Percentiles rank a stretch among this genome's conserved stretches.
phyloP scores from a whole-genome alignment of 2,888 invertebrate genomes.

The Trichacis sp. region DNA sequence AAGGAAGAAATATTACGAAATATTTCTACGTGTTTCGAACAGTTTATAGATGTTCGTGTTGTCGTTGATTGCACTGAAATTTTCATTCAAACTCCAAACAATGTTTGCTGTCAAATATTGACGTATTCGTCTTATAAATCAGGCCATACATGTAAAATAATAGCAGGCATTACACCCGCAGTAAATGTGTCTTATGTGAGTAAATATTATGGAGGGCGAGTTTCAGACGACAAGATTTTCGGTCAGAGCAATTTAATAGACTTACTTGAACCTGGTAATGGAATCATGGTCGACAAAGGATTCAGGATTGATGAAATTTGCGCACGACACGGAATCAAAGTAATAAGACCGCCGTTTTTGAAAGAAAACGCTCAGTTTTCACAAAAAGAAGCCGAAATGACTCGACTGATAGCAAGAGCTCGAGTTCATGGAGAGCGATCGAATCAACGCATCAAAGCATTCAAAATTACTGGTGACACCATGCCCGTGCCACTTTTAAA shows the following conservation, averaged over 20 bases:
- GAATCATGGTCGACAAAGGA: too few species aligned
- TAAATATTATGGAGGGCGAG: conserved; percentile 37
- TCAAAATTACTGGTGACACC: conserved; percentile 24
- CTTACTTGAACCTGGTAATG: too few species aligned
- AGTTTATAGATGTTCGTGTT: conserved; percentile 45
- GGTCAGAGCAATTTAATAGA: conserved; percentile 25
- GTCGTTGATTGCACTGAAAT: conserved; percentile 52
- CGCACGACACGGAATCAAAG: conserved; percentile 11
- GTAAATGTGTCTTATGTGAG: conserved; percentile 49
- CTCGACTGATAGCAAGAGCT: conserved; percentile 32
- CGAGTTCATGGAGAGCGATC: conserved; percentile 38
- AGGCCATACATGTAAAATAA: conserved; percentile 24
- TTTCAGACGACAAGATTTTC: conserved; percentile 27
- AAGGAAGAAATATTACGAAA: conserved; percentile 40
- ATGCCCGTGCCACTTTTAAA: conserved; percentile 16
- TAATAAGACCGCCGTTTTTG: conserved; percentile 39
- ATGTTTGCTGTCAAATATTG: conserved; percentile 31
- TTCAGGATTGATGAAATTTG: too few species aligned
- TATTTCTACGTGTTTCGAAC: conserved; percentile 48
- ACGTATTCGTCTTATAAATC: conserved; percentile 49
- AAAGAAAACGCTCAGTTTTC: conserved; percentile 37
- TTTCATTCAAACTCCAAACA: conserved; percentile 42
- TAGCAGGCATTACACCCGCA: conserved; percentile 48
- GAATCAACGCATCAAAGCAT: conserved; percentile 34
- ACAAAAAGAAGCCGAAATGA: conserved; percentile 28